These are phyloP conservation scores for Drosophila atripex DNA, from an alignment of 2,888 invertebrate species.

Conservation along the genomic window DNA sequence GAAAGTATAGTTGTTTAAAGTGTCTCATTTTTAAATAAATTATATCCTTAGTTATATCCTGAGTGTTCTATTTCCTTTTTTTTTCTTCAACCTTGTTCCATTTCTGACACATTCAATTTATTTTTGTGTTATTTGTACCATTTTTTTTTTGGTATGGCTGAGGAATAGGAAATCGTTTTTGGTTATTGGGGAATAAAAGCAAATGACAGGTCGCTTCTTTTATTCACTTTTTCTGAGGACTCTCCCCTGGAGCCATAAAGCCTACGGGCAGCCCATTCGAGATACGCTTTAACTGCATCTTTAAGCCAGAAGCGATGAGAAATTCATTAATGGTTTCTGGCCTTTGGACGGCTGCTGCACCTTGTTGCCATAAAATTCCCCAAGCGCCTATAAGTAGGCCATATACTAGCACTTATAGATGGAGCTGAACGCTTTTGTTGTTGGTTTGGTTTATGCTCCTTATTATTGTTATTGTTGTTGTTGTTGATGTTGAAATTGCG, in stretches of 20 bases:
- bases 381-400: slow-evolving; percentile 71
- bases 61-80: background rate
- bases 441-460: background rate
- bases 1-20: background rate
- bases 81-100: background rate
- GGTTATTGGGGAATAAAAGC: slow-evolving; percentile 23
- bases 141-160: background rate
- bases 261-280: slow-evolving; percentile 20
- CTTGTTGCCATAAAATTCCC: slow-evolving; percentile 57
- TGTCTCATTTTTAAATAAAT: background rate
- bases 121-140: background rate
- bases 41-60: background rate
- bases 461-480: slow-evolving; percentile 3
- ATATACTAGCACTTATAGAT: slow-evolving; percentile 50
- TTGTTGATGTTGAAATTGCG: too few species aligned
- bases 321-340: slow-evolving; percentile 41
- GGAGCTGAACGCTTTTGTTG: slow-evolving; percentile 29
- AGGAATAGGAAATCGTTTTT: slow-evolving; percentile 20
- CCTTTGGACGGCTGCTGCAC: slow-evolving; percentile 20
- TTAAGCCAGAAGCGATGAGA: slow-evolving; percentile 37
- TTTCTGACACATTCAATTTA: background rate
- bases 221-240: slow-evolving; percentile 13
- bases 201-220: slow-evolving; percentile 9
- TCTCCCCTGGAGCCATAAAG: slow-evolving; percentile 19
- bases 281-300: slow-evolving; percentile 38